These are phyloP conservation scores for Acleris emargana DNA, from an alignment of 2,888 invertebrate species.

Conservation along the genomic window DNA sequence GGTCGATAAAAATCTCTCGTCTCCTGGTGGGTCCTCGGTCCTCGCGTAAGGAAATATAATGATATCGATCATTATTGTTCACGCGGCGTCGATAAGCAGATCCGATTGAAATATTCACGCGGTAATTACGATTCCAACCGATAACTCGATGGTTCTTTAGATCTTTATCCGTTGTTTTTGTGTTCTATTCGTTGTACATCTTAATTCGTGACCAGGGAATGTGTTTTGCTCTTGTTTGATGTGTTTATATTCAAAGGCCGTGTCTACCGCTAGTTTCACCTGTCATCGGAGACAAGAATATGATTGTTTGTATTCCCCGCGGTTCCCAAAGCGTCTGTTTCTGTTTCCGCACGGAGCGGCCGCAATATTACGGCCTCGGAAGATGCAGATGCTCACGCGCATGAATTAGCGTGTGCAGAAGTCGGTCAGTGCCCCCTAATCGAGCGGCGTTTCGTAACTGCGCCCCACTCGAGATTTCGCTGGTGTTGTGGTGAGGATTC, in stretches of 20 bases:
- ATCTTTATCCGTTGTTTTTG: conserved; percentile 56
- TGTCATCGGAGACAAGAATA: conserved; percentile 73
- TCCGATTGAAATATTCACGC: conserved; percentile 78
- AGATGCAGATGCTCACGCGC: conserved; percentile 74
- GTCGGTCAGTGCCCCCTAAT: conserved; percentile 81
- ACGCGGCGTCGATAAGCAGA: conserved; percentile 70
- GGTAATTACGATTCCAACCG: conserved; percentile 75
- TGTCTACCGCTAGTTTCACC: conserved; percentile 69
- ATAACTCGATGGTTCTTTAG: conserved; percentile 61
- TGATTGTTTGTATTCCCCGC: conserved; percentile 73
- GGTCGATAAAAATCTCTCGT: conserved; percentile 66
- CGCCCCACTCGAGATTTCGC: conserved; percentile 69
- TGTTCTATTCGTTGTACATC: conserved; percentile 61
- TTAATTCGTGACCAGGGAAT: conserved; percentile 57
- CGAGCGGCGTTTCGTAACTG: conserved; percentile 73
- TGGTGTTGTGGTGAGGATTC: conserved; percentile 64
- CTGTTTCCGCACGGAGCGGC: conserved; percentile 66
- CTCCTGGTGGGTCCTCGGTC: conserved; percentile 60
- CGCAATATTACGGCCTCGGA: conserved; percentile 47
- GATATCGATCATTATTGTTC: conserved; percentile 73
- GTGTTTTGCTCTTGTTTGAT: conserved; percentile 53
- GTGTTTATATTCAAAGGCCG: conserved; percentile 64
- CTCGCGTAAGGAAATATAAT: conserved; percentile 65
- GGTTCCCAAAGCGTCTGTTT: conserved; percentile 56
- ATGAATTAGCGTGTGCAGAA: conserved; percentile 80